Percentiles rank a stretch among this genome's conserved stretches.
phyloP scores from a whole-genome alignment of 2,113 vertebrate genomes.

The Alethe diademata region DNA sequence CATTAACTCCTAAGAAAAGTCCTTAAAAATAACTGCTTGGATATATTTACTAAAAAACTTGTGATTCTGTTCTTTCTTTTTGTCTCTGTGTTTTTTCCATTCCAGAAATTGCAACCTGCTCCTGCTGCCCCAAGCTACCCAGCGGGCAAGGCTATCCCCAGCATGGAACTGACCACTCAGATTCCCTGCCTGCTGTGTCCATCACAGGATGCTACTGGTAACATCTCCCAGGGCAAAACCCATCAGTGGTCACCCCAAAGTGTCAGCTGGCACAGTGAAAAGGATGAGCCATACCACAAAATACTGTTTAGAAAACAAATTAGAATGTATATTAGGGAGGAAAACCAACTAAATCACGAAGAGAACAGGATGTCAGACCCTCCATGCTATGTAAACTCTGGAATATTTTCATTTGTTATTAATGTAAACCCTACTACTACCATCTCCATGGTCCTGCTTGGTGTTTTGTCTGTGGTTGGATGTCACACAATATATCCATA shows the following conservation, averaged over 20 bases:
- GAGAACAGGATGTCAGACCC: neutral
- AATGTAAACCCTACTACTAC: accelerated
- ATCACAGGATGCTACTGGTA: neutral
- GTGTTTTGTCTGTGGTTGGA: neutral
- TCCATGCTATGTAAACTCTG: neutral
- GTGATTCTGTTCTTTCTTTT: neutral
- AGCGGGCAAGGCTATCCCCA: accelerated
- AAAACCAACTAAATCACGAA: neutral
- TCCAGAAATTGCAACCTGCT: neutral
- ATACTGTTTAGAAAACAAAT: neutral
- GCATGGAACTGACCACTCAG: accelerated
- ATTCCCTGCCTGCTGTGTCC: neutral
- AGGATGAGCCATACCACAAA: neutral
- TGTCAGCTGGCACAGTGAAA: neutral
- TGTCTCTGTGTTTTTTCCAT: neutral
- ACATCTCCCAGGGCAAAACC: neutral
- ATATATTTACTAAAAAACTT: neutral
- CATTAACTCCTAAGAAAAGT: neutral
- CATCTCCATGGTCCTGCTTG: neutral
- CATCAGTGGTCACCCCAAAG: neutral
- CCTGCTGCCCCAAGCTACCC: neutral
- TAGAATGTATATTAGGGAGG: neutral
- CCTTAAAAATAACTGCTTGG: neutral
- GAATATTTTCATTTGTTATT: neutral
- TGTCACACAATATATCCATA: accelerated